A percentile compares a stretch with the other conserved stretches of the same genome.
Evolutionary conservation across 2,113 vertebrate species (phyloP).

Genomic region (Fulmarus glacialis): DNA sequence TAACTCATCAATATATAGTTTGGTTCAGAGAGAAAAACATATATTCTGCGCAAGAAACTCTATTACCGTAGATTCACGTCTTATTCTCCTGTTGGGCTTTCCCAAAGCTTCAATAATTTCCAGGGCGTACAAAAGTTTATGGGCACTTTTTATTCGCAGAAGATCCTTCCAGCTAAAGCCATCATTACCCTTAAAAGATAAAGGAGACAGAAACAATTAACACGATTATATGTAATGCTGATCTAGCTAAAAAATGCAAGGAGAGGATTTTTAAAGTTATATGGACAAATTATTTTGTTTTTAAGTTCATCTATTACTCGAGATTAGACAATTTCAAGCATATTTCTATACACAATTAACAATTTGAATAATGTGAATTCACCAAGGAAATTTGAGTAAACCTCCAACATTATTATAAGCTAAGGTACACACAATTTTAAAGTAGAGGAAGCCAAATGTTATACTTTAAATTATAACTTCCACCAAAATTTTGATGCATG

Average conservation of each 20-base stretch:
- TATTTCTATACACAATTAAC: background rate
- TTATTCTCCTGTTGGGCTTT: constrained; percentile 95
- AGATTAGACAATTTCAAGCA: background rate
- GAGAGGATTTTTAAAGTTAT: background rate
- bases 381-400: background rate
- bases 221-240: background rate
- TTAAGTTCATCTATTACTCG: background rate
- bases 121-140: constrained; percentile 95
- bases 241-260: background rate
- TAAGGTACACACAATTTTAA: background rate
- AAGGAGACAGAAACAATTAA: background rate
- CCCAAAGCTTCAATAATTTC: constrained; percentile 98
- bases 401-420: background rate
- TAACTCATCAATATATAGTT: background rate
- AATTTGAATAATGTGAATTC: background rate
- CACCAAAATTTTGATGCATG: background rate
- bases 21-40: background rate
- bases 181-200: constrained; percentile 82
- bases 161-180: constrained; percentile 96
- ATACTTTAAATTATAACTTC: background rate
- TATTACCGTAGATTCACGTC: constrained; percentile 92
- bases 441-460: background rate
- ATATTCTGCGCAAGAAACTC: background rate
- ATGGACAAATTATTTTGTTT: background rate
- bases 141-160: constrained; percentile 94